Percentiles rank a stretch among this genome's conserved stretches.
phyloP scores from a whole-genome alignment of 2,113 vertebrate species.

The Hippocampus mohnikei region DNA sequence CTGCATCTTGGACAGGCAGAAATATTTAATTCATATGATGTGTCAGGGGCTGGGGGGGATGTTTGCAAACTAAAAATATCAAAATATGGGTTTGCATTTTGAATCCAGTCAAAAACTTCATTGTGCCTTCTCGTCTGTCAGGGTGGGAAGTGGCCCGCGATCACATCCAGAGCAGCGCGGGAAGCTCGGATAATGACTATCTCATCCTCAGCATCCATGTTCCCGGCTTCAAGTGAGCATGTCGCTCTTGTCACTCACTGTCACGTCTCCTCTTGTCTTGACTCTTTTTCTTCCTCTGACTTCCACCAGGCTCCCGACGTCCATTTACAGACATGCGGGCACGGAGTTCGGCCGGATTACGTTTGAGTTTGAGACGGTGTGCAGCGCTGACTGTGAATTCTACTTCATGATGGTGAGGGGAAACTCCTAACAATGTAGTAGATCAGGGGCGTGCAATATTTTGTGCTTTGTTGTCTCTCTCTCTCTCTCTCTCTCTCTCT shows the following conservation, averaged over 20 bases:
- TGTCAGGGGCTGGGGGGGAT: no score
- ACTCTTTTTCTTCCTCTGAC: neutral
- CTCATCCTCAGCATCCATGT: conserved; percentile 92
- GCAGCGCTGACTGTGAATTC: conserved; percentile 87
- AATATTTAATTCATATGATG: no score
- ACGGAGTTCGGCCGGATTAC: conserved; percentile 87
- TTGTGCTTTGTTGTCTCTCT: no score
- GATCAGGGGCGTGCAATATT: neutral
- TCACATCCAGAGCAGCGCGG: conserved; percentile 86
- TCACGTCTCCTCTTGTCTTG: neutral
- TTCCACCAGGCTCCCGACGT: conserved; percentile 81
- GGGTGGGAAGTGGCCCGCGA: conserved; percentile 96
- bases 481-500: no score
- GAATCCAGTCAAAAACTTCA: neutral
- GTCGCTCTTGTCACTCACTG: neutral
- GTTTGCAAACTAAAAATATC: no score
- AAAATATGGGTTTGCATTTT: neutral
- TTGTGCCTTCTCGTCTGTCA: conserved; percentile 36
- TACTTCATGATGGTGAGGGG: conserved; percentile 95
- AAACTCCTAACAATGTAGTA: neutral
- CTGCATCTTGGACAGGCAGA: no score
- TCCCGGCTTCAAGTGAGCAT: conserved; percentile 91
- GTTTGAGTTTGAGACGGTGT: conserved; percentile 93
- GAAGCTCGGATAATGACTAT: conserved; percentile 94
- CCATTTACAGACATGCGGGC: conserved; percentile 78